Base-by-base conservation (phyloP, 2,888 invertebrate species). In the Acrocyrtus sp. region DNA sequence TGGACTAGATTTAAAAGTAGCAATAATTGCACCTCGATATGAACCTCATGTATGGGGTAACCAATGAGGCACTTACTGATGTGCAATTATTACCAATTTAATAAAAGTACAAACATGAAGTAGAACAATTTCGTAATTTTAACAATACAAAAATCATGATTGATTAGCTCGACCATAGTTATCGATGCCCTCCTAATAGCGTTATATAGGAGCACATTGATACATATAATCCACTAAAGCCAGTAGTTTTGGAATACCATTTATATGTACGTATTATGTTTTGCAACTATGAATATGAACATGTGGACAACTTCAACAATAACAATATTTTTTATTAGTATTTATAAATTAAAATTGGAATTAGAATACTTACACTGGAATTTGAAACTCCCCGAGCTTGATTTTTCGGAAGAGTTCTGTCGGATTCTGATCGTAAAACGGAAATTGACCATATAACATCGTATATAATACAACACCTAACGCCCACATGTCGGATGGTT, bases 401-500 rank as follows among this genome's bases (percentile, higher is more conserved):
- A 92, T 92, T 82, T 92, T 89, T 76, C 88, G 88, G 82, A 92
- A 92, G 26, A 93, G 86, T 82, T 91, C 90, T 3, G 90, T 88
- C 0, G 92, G 89, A 72, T 88, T 89, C 56, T 89, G 89, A 82
- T 92, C 92, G 81, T 91, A 92, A 86, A 92, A 93, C 0, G 92
- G 93, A 83, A 92, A 92, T 85, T 92, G 91, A 0, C 92, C 92
- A 82, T 90, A 92, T 12, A 92, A 84, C 91, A 92, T 91, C 0
- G 92, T 92, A 83, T 90, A 92, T 0, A 92, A 84, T 0, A 92
- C 90, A 19, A 92, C 92, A 0, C 92, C 93, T 2, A 92, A 83
- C 0, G 92, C 91, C 93, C 93, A 93, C 91, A 92, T 91, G 83
- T 92, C 93, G 0, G 91, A 91, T 0, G 92, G 92, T 83, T 92